phyloP scores from a whole-genome alignment of 2,113 vertebrate genomes.

The Edolisoma coerulescens region DNA sequence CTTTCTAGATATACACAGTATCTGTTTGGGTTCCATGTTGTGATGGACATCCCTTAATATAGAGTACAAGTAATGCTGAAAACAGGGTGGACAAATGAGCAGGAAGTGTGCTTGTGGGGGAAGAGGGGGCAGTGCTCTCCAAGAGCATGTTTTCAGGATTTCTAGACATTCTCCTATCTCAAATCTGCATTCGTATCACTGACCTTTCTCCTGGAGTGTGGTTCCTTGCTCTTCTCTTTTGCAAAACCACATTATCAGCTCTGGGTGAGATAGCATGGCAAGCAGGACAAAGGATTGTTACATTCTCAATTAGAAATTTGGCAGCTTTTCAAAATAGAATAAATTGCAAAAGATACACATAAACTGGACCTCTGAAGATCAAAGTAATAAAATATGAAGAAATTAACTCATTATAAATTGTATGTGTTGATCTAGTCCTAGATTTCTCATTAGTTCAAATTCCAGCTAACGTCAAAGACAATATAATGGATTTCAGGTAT shows the following conservation, averaged over 20 bases:
- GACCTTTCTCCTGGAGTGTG: neutral
- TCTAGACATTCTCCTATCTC: neutral
- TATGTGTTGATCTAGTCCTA: neutral
- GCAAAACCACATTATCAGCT: neutral
- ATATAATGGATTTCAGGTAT: neutral
- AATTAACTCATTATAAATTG: neutral
- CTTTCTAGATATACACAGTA: neutral
- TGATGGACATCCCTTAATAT: neutral
- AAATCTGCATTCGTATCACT: neutral
- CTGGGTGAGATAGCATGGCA: neutral
- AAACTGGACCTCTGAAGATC: neutral
- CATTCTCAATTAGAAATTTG: neutral
- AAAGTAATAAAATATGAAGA: neutral
- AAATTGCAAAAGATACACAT: neutral
- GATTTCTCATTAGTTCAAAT: neutral
- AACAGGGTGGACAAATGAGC: neutral
- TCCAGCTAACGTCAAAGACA: neutral
- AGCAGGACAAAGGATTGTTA: neutral
- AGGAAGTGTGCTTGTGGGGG: neutral
- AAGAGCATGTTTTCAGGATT: neutral
- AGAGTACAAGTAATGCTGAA: neutral
- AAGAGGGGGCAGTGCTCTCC: neutral
- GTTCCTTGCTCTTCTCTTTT: neutral
- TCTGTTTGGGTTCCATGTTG: neutral
- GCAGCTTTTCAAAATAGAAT: neutral